Evolutionary conservation across 1,140 invertebrate species (phyloP).

Genomic region (Eupristina koningsbergeri): DNA sequence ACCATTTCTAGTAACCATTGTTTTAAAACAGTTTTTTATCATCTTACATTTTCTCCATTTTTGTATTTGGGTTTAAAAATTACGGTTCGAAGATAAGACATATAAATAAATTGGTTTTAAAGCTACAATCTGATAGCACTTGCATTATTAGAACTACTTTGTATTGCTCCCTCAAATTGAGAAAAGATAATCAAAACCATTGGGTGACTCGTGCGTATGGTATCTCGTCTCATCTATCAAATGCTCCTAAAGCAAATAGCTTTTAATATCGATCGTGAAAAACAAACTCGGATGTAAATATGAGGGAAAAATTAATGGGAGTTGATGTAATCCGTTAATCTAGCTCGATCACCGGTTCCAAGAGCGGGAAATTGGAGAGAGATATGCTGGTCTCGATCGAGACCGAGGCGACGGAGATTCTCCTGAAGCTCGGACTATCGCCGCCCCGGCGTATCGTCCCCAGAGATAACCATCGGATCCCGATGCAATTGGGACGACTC

Average conservation of each 20-base stretch:
- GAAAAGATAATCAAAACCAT: not conserved
- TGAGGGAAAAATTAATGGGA: not conserved
- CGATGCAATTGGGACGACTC: conserved; percentile 60
- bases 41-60: too few relatives aligned
- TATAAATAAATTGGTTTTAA: not conserved
- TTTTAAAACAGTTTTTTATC: too few relatives aligned
- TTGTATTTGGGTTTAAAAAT: too few relatives aligned
- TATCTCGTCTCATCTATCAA: not conserved
- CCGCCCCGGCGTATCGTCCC: conserved; percentile 63
- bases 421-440: conserved; percentile 62
- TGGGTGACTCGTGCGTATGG: not conserved
- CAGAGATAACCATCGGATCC: conserved; percentile 58
- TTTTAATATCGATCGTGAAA: not conserved
- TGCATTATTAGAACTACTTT: not conserved
- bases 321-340: not conserved
- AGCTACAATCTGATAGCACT: not conserved
- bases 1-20: too few relatives aligned
- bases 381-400: conserved; percentile 64
- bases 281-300: too few relatives aligned
- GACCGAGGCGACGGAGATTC: conserved; percentile 63
- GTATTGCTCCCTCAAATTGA: not conserved
- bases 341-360: conserved; percentile 35
- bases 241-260: not conserved
- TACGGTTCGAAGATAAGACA: too few relatives aligned
- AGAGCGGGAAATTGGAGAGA: conserved; percentile 57